Evolutionary conservation across 2,888 invertebrate species (phyloP).

Genomic region (Calliscelio sp.): DNA sequence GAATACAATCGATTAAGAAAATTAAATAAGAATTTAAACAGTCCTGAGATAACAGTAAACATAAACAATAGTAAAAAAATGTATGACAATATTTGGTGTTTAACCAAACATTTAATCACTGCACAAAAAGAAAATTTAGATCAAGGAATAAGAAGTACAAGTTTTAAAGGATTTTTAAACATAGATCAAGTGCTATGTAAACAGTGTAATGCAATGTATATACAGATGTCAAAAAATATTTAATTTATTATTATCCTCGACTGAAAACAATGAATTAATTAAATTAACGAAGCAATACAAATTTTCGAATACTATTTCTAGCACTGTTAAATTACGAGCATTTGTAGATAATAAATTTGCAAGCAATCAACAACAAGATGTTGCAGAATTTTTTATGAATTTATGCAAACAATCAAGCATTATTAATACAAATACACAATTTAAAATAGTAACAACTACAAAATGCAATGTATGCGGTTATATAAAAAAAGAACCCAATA

Average conservation of each 20-base stretch:
- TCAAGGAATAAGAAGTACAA: too few species aligned
- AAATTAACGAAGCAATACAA: not conserved
- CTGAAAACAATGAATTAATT: not conserved
- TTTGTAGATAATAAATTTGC: constrained; percentile 11
- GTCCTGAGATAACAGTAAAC: not conserved
- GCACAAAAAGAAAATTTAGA: too few species aligned
- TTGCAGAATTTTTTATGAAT: constrained; percentile 20
- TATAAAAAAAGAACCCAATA: not conserved
- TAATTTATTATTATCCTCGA: not conserved
- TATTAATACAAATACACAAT: not conserved
- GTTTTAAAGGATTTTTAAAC: not conserved
- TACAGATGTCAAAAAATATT: not conserved
- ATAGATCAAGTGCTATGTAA: constrained; percentile 23
- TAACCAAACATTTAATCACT: not conserved
- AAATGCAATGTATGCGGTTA: not conserved
- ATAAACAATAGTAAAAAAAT: not conserved
- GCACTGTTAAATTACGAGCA: not conserved
- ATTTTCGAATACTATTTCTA: not conserved
- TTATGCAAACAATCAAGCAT: not conserved
- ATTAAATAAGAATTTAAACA: not conserved
- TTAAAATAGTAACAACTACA: not conserved
- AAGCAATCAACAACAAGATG: constrained; percentile 17
- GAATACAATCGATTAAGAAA: constrained; percentile 3
- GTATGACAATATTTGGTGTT: not conserved
- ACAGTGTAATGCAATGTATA: constrained; percentile 6